Evolutionary conservation across 2,797 vertebrate species (phyloP), one percentile per base, ranked within the genome.

Genomic region (Discoglossus pictus): DNA sequence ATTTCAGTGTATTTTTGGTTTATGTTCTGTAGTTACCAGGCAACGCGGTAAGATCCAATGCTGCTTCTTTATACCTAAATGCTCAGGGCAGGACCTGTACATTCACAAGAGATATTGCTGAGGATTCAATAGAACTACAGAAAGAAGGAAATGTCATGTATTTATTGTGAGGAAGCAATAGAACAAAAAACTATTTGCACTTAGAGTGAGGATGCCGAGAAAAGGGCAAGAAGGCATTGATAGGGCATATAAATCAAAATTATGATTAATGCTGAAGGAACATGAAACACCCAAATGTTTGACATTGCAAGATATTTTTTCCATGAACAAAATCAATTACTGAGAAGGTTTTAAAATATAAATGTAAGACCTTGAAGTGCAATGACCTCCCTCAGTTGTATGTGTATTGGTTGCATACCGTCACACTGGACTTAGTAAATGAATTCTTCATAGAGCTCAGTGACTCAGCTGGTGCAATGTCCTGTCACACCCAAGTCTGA

Each of bases 11-110:
- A 47, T 56, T 65, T 44, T 38, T 56, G 42, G 18, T 24, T 47
- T 17, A 17, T 44, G 23, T 40, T 48, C 12, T 39, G 20, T 64
- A 53, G 61, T 66, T 48, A 56, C 43, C 43, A 66, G 36, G 34
- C 63, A 65, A 65, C 63, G 56, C 20, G 25, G 11, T 17, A 56
- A 25, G 20, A 65, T 39, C 20, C n/a, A 13, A 16, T 25, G 35
- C 20, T 24, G 16, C 35, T 47, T 17, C 42, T 24, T 47, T 53
- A 31, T 46, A 27, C 40, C 40, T 35, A 54, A 52, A 54, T 53
- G 2, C 17, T 21, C 27, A 53, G 18, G 23, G 52, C 50, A 44
- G 7, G 27, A 34, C 25, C 18, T 23, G 44, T 35, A 43, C 18
- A 35, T 21, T 54, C 61, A 36, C 13, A 21, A 24, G 38, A 44